A percentile compares a stretch with the other conserved stretches of the same genome.
Conservation (phyloP, 2,888 invertebrate species). For the Volucella bombylans region DNA sequence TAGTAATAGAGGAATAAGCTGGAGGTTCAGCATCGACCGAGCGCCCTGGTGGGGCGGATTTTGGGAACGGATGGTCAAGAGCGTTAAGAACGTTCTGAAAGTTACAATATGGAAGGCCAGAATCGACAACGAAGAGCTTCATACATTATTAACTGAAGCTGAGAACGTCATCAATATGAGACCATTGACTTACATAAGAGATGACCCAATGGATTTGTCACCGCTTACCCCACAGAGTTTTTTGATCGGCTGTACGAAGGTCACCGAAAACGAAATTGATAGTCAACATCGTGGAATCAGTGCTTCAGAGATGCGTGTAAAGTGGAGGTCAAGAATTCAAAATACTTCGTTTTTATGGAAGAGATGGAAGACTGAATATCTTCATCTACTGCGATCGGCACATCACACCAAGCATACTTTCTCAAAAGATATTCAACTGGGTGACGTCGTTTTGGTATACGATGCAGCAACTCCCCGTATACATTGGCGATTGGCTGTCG, state of each 20-base stretch:
- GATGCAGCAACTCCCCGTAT: background rate
- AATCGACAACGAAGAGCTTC: too few species aligned
- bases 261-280: too few species aligned
- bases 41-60: conserved; percentile 4
- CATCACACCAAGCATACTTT: background rate
- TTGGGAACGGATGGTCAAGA: background rate
- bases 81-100: background rate
- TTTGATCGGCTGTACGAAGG: too few species aligned
- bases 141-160: too few species aligned
- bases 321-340: too few species aligned
- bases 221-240: background rate
- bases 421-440: background rate
- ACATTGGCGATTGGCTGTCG: conserved; percentile 17
- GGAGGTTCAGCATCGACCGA: background rate
- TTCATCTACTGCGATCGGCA: background rate
- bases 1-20: conserved; percentile 13
- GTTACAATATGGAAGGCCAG: background rate
- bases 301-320: too few species aligned
- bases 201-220: conserved; percentile 8
- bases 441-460: background rate
- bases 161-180: background rate
- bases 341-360: background rate
- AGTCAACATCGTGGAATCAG: too few species aligned
- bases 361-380: background rate
- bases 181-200: conserved; percentile 10